A percentile compares a stretch with the other conserved stretches of the same genome.
phyloP scores from a whole-genome alignment of 2,797 vertebrate genomes.

The Allobates femoralis region DNA sequence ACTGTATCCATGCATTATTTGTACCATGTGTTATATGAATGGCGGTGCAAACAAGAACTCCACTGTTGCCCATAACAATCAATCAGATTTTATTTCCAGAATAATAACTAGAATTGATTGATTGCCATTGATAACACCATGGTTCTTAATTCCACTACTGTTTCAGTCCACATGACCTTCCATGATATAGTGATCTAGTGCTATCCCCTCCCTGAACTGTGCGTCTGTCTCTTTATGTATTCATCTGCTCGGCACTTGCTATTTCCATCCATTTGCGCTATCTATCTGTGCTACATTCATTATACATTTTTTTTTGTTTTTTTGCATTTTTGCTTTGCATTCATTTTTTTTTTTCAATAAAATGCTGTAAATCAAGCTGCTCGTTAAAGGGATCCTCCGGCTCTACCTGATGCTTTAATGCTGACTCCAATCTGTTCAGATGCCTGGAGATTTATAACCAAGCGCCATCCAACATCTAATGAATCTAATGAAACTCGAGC shows the following conservation, averaged over 20 bases:
- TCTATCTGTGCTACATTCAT: not conserved
- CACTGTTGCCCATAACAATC: not conserved
- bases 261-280: not conserved
- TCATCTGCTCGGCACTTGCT: not conserved
- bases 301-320: not conserved
- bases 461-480: not conserved
- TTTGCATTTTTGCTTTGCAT: not conserved
- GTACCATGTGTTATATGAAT: not conserved
- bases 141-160: not conserved
- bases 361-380: not conserved
- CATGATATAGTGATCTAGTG: not conserved
- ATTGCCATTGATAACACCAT: not conserved
- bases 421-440: too few species aligned
- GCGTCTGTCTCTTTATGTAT: not conserved
- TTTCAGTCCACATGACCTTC: not conserved
- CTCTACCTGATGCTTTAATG: not conserved
- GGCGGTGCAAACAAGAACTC: not conserved
- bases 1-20: not conserved
- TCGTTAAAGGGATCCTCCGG: constrained; percentile 8
- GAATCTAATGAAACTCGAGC: not conserved
- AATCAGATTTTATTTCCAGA: not conserved
- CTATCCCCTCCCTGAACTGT: not conserved
- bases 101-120: not conserved
- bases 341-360: not conserved
- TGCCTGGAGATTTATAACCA: not conserved